Evolutionary conservation across 2,113 vertebrate species (phyloP).

Genomic region (Hippocampus barbouri): DNA sequence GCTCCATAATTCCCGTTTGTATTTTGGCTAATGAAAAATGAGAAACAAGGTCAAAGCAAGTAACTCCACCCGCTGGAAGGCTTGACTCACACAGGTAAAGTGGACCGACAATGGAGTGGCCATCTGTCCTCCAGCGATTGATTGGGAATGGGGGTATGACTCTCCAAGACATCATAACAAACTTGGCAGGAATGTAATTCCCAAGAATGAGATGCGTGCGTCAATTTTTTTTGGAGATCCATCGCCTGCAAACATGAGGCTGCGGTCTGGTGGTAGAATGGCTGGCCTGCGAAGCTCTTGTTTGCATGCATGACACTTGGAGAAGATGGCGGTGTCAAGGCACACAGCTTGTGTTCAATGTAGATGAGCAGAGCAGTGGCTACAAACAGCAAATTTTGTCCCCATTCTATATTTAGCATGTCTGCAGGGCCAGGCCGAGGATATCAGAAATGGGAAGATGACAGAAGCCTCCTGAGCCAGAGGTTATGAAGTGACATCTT

Average conservation of each 20-base stretch:
- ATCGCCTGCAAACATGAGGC: background rate
- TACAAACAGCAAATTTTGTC: constrained; percentile 64
- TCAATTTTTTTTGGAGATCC: background rate
- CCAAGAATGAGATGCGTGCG: background rate
- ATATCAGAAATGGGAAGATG: constrained; percentile 72
- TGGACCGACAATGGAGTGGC: constrained; percentile 59
- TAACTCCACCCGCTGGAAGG: constrained; percentile 20
- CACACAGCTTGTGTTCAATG: constrained; percentile 43
- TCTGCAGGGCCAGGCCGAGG: constrained; percentile 64
- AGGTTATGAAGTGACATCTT: constrained; percentile 73
- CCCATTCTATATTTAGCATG: constrained; percentile 73
- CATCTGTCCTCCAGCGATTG: constrained; percentile 31
- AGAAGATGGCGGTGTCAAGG: constrained; percentile 5
- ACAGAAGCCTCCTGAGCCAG: constrained; percentile 71
- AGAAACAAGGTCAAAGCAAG: constrained; percentile 55
- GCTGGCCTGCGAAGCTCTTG: background rate
- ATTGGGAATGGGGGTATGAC: constrained; percentile 54
- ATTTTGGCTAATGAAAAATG: constrained; percentile 35
- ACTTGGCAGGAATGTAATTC: constrained; percentile 58
- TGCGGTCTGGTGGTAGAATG: background rate
- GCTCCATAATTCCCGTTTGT: constrained; percentile 25
- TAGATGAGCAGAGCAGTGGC: constrained; percentile 55
- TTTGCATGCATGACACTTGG: background rate
- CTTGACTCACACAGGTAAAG: constrained; percentile 36
- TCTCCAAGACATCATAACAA: constrained; percentile 61